A percentile compares a stretch with the other conserved stretches of the same genome.
phyloP scores from a whole-genome alignment of 2,797 vertebrate species.

The Lateolabrax maculatus region DNA sequence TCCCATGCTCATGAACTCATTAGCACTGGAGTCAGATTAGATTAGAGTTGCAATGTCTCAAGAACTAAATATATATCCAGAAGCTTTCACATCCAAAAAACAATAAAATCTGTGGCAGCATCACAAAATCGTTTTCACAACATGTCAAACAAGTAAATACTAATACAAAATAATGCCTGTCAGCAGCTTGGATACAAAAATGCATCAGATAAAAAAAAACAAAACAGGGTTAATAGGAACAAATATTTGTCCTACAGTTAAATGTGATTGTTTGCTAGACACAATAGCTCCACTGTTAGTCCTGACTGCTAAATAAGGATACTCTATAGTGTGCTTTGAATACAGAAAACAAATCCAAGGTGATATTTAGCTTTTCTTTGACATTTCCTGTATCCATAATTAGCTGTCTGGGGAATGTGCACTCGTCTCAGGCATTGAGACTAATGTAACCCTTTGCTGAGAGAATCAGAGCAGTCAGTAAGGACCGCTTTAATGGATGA shows the following conservation, averaged over 20 bases:
- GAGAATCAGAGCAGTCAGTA: background rate
- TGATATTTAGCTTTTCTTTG: constrained; percentile 20
- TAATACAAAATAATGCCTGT: background rate
- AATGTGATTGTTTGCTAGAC: background rate
- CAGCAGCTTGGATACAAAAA: background rate
- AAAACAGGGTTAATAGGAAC: no score
- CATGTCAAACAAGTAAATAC: background rate
- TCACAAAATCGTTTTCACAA: background rate
- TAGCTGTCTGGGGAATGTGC: constrained; percentile 10
- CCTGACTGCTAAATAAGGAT: background rate
- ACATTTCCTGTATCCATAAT: constrained; percentile 31
- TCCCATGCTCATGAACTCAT: constrained; percentile 1
- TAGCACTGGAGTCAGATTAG: background rate
- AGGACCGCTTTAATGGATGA: background rate
- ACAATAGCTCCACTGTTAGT: background rate
- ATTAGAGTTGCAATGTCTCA: background rate
- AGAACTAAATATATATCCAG: background rate
- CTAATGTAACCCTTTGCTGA: background rate
- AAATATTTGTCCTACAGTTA: constrained; percentile 14
- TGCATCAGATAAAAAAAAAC: background rate
- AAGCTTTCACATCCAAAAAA: background rate
- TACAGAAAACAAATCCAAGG: background rate
- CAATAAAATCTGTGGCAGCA: background rate
- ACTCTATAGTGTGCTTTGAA: background rate
- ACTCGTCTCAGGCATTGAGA: background rate